Percentiles rank a stretch among this genome's conserved stretches.
phyloP scores from a whole-genome alignment of 1,140 invertebrate species.

The Glossosoma conforme region DNA sequence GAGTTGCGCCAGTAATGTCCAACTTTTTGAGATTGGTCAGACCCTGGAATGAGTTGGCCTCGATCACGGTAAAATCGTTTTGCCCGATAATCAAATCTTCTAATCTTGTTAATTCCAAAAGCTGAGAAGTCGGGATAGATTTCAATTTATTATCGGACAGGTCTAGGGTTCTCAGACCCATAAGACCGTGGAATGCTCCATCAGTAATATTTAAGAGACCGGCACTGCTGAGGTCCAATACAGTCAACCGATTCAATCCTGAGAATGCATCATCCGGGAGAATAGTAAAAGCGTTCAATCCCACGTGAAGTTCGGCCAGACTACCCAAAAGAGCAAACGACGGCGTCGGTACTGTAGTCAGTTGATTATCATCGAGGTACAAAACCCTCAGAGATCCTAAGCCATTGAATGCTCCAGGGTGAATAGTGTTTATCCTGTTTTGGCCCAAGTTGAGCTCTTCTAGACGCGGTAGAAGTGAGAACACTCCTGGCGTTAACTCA shows the following conservation, averaged over 20 bases:
- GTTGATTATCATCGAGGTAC: conserved; percentile 79
- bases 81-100: conserved; percentile 78
- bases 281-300: conserved; percentile 71
- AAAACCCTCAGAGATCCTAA: conserved; percentile 69
- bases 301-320: conserved; percentile 77
- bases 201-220: conserved; percentile 70
- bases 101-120: conserved; percentile 64
- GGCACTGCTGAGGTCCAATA: conserved; percentile 75
- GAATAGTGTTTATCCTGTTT: conserved; percentile 78
- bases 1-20: conserved; percentile 69
- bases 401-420: conserved; percentile 72
- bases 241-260: conserved; percentile 65
- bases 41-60: conserved; percentile 68
- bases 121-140: conserved; percentile 68
- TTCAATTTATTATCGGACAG: conserved; percentile 73
- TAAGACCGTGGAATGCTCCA: conserved; percentile 69
- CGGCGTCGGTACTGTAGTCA: conserved; percentile 67
- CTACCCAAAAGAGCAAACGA: conserved; percentile 66
- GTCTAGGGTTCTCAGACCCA: conserved; percentile 66
- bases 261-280: conserved; percentile 71
- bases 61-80: conserved; percentile 68
- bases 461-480: conserved; percentile 67
- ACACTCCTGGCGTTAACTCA: conserved; percentile 68
- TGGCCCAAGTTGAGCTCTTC: conserved; percentile 83
- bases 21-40: conserved; percentile 69